phyloP scores from a whole-genome alignment of 2,113 vertebrate species.

The Helogale parvula region DNA sequence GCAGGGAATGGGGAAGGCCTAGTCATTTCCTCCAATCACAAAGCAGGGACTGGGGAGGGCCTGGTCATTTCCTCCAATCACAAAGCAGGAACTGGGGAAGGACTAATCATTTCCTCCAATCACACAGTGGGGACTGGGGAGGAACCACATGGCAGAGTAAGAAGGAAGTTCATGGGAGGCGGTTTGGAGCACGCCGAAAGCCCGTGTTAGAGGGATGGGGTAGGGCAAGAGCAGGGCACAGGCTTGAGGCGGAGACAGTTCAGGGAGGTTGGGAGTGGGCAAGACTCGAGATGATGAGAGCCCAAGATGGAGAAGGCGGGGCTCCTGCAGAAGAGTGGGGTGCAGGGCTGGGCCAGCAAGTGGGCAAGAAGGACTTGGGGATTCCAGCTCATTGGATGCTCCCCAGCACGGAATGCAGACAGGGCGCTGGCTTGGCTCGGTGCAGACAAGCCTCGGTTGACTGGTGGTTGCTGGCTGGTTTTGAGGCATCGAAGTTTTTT shows the following conservation, averaged over 20 bases:
- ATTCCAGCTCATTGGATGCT: background rate
- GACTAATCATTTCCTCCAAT: background rate
- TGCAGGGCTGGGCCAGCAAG: no score
- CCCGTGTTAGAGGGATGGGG: accelerated
- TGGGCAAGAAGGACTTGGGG: background rate
- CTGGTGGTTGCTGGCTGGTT: background rate
- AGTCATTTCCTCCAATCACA: background rate
- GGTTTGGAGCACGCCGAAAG: accelerated
- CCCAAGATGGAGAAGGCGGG: background rate
- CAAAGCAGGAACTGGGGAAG: accelerated
- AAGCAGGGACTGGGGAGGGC: background rate
- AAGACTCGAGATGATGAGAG: no score
- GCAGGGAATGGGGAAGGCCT: accelerated
- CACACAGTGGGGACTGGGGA: background rate
- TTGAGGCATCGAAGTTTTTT: accelerated
- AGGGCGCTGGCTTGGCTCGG: no score
- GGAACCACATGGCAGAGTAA: accelerated
- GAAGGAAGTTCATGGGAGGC: accelerated
- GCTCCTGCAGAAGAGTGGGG: accelerated
- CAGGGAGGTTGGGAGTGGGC: background rate
- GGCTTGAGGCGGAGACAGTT: accelerated
- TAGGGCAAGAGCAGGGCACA: accelerated
- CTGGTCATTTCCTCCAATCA: background rate
- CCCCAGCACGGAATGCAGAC: background rate
- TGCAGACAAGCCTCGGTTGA: background rate